Percentiles rank a stretch among this genome's conserved stretches.
Evolutionary conservation across 2,888 invertebrate genomes (phyloP).

Genomic region (Gryllus longicercus): DNA sequence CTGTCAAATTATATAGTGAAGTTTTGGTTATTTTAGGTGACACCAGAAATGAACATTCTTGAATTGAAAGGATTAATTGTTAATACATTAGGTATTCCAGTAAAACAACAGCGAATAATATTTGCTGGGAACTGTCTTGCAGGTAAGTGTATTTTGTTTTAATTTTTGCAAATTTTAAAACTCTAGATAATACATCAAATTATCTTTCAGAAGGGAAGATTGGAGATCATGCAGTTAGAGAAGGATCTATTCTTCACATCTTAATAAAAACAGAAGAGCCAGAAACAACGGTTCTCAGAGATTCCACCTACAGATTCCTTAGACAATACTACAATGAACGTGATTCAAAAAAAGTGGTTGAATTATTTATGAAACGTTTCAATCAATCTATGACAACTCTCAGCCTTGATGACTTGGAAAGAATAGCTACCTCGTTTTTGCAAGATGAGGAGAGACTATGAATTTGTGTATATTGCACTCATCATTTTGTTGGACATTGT

Average conservation of each 20-base stretch:
- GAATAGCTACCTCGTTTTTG: constrained; percentile 33
- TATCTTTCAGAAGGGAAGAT: not conserved
- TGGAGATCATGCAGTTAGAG: not conserved
- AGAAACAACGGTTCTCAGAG: constrained; percentile 26
- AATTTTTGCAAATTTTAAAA: not conserved
- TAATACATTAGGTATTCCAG: not conserved
- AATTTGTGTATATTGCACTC: not conserved
- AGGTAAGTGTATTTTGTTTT: not conserved
- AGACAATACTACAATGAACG: constrained; percentile 32
- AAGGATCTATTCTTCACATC: not conserved
- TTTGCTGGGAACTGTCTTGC: not conserved
- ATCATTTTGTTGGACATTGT: not conserved
- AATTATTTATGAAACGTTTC: constrained; percentile 35
- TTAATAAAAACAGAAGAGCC: constrained; percentile 24
- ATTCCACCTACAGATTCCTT: constrained; percentile 27
- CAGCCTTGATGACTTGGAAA: constrained; percentile 34
- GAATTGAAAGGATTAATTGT: not conserved
- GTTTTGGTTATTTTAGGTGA: not conserved
- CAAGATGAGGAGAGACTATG: constrained; percentile 29
- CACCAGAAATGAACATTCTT: not conserved
- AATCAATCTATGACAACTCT: constrained; percentile 30
- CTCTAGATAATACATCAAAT: too few species aligned
- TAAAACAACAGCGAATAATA: not conserved
- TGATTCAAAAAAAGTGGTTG: constrained; percentile 31
- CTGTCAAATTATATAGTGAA: not conserved